Percentiles rank a stretch among this genome's conserved stretches.
phyloP scores from a whole-genome alignment of 2,797 vertebrate genomes.

The Cossypha dichroa region DNA sequence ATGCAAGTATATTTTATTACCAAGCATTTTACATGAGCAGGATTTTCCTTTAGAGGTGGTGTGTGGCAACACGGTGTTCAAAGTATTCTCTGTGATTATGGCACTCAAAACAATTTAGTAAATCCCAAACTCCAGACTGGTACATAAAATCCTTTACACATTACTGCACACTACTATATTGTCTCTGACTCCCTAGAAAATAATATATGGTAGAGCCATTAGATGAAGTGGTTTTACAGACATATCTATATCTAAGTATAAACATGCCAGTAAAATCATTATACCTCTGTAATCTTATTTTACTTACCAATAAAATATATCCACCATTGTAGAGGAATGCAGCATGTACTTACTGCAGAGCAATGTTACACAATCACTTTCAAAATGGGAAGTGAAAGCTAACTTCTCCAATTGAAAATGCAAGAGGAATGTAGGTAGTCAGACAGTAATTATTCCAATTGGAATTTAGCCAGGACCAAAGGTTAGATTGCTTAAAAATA shows the following conservation, averaged over 20 bases:
- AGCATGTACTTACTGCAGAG: slow-evolving; percentile 24
- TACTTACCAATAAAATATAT: slow-evolving; percentile 20
- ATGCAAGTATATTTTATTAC: not conserved
- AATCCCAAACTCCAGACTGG: not conserved
- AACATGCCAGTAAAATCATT: slow-evolving; percentile 38
- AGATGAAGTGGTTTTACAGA: slow-evolving; percentile 16
- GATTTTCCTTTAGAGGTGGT: not conserved
- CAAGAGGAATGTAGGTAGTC: slow-evolving; percentile 45
- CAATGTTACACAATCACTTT: slow-evolving; percentile 40
- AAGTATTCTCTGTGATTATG: not conserved
- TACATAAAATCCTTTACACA: not conserved
- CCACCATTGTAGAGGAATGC: not conserved
- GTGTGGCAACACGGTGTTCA: not conserved
- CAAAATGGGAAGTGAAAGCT: slow-evolving; percentile 22
- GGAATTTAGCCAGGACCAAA: slow-evolving; percentile 62
- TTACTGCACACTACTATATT: not conserved
- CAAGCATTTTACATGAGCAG: not conserved
- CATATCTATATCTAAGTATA: slow-evolving; percentile 42
- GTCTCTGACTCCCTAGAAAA: slow-evolving; percentile 8
- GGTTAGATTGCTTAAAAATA: slow-evolving; percentile 63
- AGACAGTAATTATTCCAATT: slow-evolving; percentile 57
- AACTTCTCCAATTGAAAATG: slow-evolving; percentile 44
- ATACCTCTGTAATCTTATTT: slow-evolving; percentile 25
- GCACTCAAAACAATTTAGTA: not conserved
- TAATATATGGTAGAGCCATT: slow-evolving; percentile 59